Evolutionary conservation across 2,113 vertebrate genomes (phyloP), one percentile per base, ranked within the genome.

Genomic region (Sinocyclocheilus anshuiensis): DNA sequence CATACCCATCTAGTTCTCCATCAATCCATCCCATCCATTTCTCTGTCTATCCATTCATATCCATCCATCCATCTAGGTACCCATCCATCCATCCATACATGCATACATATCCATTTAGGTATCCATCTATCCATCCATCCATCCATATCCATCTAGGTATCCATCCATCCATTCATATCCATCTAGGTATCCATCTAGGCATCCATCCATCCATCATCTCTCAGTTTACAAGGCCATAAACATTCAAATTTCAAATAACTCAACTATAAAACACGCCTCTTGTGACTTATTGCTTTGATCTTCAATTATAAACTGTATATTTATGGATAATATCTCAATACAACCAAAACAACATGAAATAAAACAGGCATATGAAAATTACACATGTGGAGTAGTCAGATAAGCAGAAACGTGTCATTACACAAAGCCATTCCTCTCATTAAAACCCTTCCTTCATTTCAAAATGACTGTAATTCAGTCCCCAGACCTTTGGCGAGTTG

Each of bases 401-500:
- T 29, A 71, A 83, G 24, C n/a, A 63, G 4, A 33, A 50, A 48
- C 10, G 16, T 83, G 45, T 71, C 4, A 53, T 83, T 53, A 69
- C 1, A 63, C 65, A 33, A 36, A 71, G 22, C 13, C 65, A 72
- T 72, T 67, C 20, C 48, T 72, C 81, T 83, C 48, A 83, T 83
- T 72, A 83, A 71, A 83, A 36, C 45, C 81, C 48, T 10, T 10
- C 48, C 50, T 36, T 72, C 18, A 71, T 57, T 83, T 57, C 24
- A 36, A 72, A 72, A 72, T 39, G 24, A 83, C 67, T 53, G 11
- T 72, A 72, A 83, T 83, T 72, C n/a, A 55, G 65, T 71, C 67
- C 48, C 48, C 48, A 83, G 48, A 83, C 63, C 63, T 13, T 83
- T 67, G 45, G 9, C 4, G 24, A 55, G 29, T 4, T 36, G 45